A percentile compares a stretch with the other conserved stretches of the same genome.
Conservation (phyloP, 2,113 vertebrate species). For the Shinisaurus crocodilurus region DNA sequence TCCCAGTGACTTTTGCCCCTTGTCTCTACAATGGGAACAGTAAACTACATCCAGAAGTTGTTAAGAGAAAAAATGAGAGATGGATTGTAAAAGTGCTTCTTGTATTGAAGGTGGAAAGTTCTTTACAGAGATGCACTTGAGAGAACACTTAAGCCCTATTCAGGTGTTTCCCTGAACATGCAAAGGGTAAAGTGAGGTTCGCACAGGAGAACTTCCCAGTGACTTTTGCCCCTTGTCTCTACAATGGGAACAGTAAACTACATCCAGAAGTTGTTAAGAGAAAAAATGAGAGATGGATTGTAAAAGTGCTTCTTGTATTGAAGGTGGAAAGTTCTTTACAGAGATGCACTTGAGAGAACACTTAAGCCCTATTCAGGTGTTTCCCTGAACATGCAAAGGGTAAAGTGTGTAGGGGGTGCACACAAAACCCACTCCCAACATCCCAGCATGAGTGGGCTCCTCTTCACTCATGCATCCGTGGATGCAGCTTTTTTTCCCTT, state of each 20-base stretch:
- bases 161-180: too few species aligned
- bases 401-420: too few species aligned
- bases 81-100: not conserved
- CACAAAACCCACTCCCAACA: too few species aligned
- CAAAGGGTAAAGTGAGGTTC: too few species aligned
- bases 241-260: not conserved
- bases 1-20: not conserved
- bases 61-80: not conserved
- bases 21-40: not conserved
- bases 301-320: not conserved
- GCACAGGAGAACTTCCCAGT: not conserved
- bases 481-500: too few species aligned
- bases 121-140: too few species aligned
- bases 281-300: not conserved
- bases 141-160: too few species aligned
- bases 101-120: not conserved
- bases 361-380: too few species aligned
- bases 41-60: not conserved
- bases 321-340: not conserved
- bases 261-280: not conserved
- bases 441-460: not conserved
- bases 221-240: not conserved
- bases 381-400: too few species aligned
- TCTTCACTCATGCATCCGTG: not conserved
- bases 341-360: too few species aligned